Evolutionary conservation across 2,888 invertebrate genomes (phyloP), one percentile per base, ranked within the genome.

Genomic region (Stegana nigrithorax): DNA sequence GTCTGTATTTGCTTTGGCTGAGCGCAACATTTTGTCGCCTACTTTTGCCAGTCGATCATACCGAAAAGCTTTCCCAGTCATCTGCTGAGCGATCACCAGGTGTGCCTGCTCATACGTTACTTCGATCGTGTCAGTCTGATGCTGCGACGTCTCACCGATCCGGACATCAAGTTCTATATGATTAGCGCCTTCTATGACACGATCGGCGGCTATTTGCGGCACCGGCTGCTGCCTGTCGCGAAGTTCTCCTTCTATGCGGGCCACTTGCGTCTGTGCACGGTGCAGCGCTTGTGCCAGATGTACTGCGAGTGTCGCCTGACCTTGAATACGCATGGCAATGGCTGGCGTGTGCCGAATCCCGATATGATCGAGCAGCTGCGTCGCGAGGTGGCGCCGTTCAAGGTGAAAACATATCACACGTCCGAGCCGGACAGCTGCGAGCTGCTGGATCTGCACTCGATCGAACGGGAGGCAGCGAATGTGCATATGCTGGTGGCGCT

Each of bases 321-420:
- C 19, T 65, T 81, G 12, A 83, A 83, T 64, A 83, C 83, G 5
- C 78, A 81, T 59, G 83, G 83, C 26, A 80, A 81, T 61, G 79
- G 78, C 4, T 83, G 83, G 83, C 67, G 36, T 29, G 14, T 55
- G 6, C 72, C 80, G 1, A 60, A 71, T 4, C 53, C 42, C 4
- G 72, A 80, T 69, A 72, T 80, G 23, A 67, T 73, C 2, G 45
- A 64, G 1, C 64, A 75, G 60, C 62, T 80, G 32, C 61, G 73
- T 7, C 61, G 39, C 2, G 63, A 64, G 6, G 73, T 82, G 58
- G 72, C 80, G 56, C 76, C 81, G 10, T 44, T 82, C 4, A 67
- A 25, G 6, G 19, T 19, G n/a, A 12, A 21, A 2, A 23, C 8
- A 2, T 32, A 32, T 23, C 32, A 21, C 5, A 32, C 19, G 7